Base-by-base conservation (phyloP, 2,888 invertebrate genomes). In the Allygus modestus region DNA sequence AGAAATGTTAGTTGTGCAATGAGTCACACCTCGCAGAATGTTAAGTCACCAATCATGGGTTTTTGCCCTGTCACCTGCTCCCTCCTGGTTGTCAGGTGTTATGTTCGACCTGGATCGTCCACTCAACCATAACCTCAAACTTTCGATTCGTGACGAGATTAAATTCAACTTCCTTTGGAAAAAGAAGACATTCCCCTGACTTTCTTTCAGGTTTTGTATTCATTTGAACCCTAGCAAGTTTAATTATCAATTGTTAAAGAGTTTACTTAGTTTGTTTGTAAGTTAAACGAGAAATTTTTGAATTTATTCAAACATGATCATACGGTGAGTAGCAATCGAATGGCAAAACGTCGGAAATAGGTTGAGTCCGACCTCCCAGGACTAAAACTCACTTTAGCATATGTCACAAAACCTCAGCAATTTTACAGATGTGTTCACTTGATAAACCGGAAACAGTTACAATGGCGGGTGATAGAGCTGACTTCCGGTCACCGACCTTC, bases 401-500 rank as follows among this genome's bases (percentile, higher is more conserved):
- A 46, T 73, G 9, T 11, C 75, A 46, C 33, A 77, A 43, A 77
- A 46, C 41, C 23, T 46, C 75, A 43, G 26, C 28, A 28, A 46
- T 77, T 43, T 77, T 31, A 28, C 33, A 79, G 54, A 79, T 58
- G 54, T 79, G 58, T 79, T 58, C 79, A 79, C 51, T 79, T 79
- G 58, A 79, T 58, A 79, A 79, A 79, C 79, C 51, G 79, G 79
- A 79, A 79, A 37, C 37, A 77, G 33, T 28, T 37, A 79, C 79
- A 79, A 79, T 79, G 79, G 58, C 79, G 58, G 79, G 58, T 51
- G 79, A 79, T 58, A 33, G 79, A 79, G 79, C 54, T 79, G 28
- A 58, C 58, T 58, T 79, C 79, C 79, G 51, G 54, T 58, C 79
- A 58, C 58, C 79, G 79, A 79, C 79, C 79, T 79, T 79, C 77